These are phyloP conservation scores for Drosophila putrida DNA, from an alignment of 2,888 invertebrate species.

Conservation along the genomic window DNA sequence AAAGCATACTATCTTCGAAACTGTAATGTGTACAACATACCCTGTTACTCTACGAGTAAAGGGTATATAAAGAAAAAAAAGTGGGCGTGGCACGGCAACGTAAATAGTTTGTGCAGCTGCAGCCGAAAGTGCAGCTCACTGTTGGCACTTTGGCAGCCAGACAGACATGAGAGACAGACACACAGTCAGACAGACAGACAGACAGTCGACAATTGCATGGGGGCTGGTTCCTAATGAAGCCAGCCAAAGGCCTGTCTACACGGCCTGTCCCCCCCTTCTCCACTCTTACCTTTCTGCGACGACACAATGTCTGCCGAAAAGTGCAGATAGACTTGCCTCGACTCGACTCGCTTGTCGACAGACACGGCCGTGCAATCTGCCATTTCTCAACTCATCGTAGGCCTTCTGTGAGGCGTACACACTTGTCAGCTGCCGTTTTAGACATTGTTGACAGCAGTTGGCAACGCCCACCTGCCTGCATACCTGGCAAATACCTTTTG, in stretches of 20 bases:
- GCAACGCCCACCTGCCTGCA: constrained; percentile 40
- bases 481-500: constrained; percentile 40
- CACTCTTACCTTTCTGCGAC: background rate
- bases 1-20: background rate
- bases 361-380: constrained; percentile 52
- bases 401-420: constrained; percentile 74
- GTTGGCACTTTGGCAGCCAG: constrained; percentile 56
- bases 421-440: constrained; percentile 73
- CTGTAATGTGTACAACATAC: background rate
- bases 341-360: constrained; percentile 11
- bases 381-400: constrained; percentile 28
- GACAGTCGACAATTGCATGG: constrained; percentile 53
- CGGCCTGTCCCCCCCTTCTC: background rate
- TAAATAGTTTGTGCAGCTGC: constrained; percentile 69
- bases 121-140: constrained; percentile 40
- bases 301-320: constrained; percentile 31
- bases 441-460: constrained; percentile 70
- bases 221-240: constrained; percentile 67
- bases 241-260: constrained; percentile 58
- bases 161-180: constrained; percentile 24
- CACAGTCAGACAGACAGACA: constrained; percentile 42
- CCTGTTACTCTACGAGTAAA: background rate
- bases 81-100: constrained; percentile 65
- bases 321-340: constrained; percentile 4
- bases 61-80: constrained; percentile 18